Evolutionary conservation across 2,113 vertebrate species (phyloP), one percentile per base, ranked within the genome.

Genomic region (Stomatorhinus ivindoensis): DNA sequence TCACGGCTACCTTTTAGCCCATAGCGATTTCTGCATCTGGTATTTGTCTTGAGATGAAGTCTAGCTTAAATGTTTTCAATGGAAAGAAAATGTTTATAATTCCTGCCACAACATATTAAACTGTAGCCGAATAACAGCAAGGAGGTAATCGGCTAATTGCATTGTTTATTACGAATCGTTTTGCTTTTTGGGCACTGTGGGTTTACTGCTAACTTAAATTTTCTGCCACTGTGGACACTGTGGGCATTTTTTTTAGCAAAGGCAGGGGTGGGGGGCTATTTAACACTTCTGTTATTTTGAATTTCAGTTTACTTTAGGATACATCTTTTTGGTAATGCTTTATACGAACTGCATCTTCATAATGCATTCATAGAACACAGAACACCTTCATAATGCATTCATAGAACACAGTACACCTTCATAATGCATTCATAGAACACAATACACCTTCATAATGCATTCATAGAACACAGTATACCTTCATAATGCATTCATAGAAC

Each of bases 1-100:
- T 92, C 87, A 85, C 87, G 85, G 90, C 55, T 87, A 88, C 91
- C 89, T 92, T 92, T 91, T 87, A 89, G 53, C 88, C n/a, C 88
- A 87, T 89, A 87, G 93, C 91, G 92, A 92, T 90, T 24, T 92
- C 88, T 92, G 89, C 91, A 91, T 93, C 92, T 95, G 94, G 92
- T 91, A 87, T 93, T 92, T 94, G 90, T 94, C 92, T 93, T 58
- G 44, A 89, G 89, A 90, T 10, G 58, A 91, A 92, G 39, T n/a
- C 39, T 35, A 89, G 89, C 86, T 90, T 1, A 88, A 88, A 89
- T 92, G 91, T 90, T 90, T 92, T 93, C 89, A 90, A 91, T 88
- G 39, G 89, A 92, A 91, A 92, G 80, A 87, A 91, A 93, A 92
- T 92, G 91, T 92, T 93, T 93, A 92, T 88, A 87, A 93, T 91